These are phyloP conservation scores for Drosophila lacteicornis DNA, from an alignment of 1,140 invertebrate genomes.

Conservation along the genomic window DNA sequence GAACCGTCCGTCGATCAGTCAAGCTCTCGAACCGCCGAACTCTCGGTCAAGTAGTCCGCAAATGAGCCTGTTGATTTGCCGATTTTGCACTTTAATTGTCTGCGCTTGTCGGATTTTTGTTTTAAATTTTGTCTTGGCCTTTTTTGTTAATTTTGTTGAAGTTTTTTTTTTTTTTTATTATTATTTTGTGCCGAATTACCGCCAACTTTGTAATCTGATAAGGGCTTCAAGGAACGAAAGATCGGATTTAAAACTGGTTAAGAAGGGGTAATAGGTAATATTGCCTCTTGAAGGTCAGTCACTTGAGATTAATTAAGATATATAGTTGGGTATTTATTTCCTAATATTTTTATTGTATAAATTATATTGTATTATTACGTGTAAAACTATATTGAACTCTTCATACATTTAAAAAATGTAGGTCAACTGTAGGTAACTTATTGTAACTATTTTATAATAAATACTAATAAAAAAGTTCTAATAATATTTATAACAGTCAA, in stretches of 20 bases:
- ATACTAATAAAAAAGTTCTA: neutral
- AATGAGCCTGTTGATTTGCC: slow-evolving; percentile 49
- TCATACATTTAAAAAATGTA: neutral
- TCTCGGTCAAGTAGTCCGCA: slow-evolving; percentile 29
- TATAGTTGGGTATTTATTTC: neutral
- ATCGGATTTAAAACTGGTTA: neutral
- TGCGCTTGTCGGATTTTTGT: slow-evolving; percentile 47
- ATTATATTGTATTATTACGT: too few relatives aligned
- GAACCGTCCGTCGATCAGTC: slow-evolving; percentile 6
- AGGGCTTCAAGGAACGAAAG: slow-evolving; percentile 11
- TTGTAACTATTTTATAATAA: neutral
- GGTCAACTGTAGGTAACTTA: neutral
- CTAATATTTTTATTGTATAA: too few relatives aligned
- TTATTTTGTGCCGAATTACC: neutral
- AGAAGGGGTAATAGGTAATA: neutral
- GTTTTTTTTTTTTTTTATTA: neutral
- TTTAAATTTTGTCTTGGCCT: slow-evolving; percentile 24
- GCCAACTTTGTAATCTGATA: slow-evolving; percentile 31
- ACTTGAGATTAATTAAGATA: neutral
- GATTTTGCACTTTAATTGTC: slow-evolving; percentile 64
- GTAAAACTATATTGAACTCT: neutral
- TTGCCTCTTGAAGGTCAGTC: slow-evolving; percentile 1
- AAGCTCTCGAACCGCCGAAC: slow-evolving; percentile 26
- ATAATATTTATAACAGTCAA: too few relatives aligned
- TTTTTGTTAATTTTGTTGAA: slow-evolving; percentile 22